These are phyloP conservation scores for Mylabris sibirica DNA, from an alignment of 2,888 invertebrate species.

Conservation along the genomic window DNA sequence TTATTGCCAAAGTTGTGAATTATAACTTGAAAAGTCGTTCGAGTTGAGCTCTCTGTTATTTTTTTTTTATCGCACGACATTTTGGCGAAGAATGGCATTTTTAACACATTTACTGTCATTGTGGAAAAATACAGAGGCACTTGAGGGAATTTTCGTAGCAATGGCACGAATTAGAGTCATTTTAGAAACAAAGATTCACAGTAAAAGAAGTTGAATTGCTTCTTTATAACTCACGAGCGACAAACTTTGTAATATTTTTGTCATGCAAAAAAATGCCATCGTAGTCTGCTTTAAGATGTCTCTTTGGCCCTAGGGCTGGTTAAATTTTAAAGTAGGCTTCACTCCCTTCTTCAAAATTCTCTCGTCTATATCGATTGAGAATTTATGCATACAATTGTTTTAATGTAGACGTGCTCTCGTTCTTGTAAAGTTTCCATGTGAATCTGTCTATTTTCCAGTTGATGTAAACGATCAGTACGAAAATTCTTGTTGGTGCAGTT, in stretches of 20 bases:
- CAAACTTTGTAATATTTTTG: no score
- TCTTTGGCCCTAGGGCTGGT: no score
- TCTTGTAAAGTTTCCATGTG: neutral
- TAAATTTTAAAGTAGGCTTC: no score
- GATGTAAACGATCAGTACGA: slow-evolving; percentile 23
- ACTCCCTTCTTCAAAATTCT: neutral
- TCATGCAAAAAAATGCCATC: no score
- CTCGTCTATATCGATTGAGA: neutral
- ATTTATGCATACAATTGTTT: slow-evolving; percentile 1
- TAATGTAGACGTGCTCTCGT: neutral
- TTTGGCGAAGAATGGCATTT: slow-evolving; percentile 4
- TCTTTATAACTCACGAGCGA: neutral
- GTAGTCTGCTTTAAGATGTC: no score
- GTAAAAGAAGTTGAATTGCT: neutral
- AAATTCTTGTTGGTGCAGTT: slow-evolving; percentile 50
- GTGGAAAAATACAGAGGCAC: neutral
- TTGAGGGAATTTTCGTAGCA: neutral
- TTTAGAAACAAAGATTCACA: no score
- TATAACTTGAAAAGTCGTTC: slow-evolving; percentile 18
- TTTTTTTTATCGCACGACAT: neutral
- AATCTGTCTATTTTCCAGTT: neutral
- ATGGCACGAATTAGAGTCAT: neutral
- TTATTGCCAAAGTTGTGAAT: slow-evolving; percentile 37
- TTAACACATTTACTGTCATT: slow-evolving; percentile 3
- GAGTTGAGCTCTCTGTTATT: neutral